Evolutionary conservation across 1,140 invertebrate genomes (phyloP).

Genomic region (Asbolus verrucosus): DNA sequence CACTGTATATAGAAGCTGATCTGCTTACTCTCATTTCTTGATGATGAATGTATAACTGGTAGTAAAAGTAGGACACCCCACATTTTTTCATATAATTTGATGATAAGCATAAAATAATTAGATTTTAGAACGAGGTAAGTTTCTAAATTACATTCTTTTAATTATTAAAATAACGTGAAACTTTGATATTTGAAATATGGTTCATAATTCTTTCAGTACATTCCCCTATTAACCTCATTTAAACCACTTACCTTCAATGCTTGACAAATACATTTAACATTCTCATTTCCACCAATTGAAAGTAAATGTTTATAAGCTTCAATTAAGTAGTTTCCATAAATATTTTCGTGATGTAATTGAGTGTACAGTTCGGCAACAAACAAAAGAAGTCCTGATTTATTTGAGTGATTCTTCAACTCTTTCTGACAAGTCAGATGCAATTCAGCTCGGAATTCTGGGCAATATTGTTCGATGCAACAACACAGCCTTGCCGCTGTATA

Average conservation of each 20-base stretch:
- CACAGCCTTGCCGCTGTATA: constrained; percentile 62
- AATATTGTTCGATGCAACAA: constrained; percentile 57
- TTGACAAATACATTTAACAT: constrained; percentile 70
- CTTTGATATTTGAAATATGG: no score
- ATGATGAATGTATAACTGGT: no score
- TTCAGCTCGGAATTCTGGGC: constrained; percentile 57
- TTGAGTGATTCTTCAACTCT: constrained; percentile 55
- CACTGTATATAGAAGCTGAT: no score
- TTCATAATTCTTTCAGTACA: no score
- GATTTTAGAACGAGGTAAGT: no score
- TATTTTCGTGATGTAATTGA: constrained; percentile 56
- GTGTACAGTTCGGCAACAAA: constrained; percentile 63
- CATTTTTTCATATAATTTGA: no score
- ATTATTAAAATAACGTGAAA: no score
- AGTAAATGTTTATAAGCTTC: constrained; percentile 58
- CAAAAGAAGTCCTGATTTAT: constrained; percentile 58
- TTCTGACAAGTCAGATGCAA: constrained; percentile 58
- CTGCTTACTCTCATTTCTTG: no score
- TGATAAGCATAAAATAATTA: no score
- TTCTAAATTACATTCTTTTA: no score
- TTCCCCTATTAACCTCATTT: no score
- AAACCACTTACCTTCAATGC: constrained; percentile 66
- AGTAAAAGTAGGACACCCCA: no score
- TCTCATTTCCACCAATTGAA: constrained; percentile 60
- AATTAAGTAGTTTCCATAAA: constrained; percentile 59